Base-by-base conservation (phyloP, 2,113 vertebrate genomes). In the Apodemus speciosus region DNA sequence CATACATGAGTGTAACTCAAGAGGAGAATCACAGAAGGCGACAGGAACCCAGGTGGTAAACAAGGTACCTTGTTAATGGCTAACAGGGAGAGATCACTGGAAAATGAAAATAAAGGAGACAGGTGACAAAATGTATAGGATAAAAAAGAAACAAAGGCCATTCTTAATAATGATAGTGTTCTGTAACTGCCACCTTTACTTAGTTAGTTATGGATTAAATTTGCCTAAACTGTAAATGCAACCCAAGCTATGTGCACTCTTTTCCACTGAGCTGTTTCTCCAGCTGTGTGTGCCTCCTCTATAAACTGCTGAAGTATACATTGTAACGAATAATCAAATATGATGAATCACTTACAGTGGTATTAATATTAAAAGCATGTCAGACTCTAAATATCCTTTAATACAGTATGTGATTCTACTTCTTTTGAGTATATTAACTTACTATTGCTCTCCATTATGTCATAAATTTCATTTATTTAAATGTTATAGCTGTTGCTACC, bases 321-420 rank as follows among this genome's bases (percentile, higher is more conserved):
- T n/a, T 92, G 30, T 86, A 14, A 77, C 86, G 35, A 38, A 46
- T 73, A 51, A 93, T n/a, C 14, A 91, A 79, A 73, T 85, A 75
- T 38, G 25, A 77, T 58, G 27, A 69, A 23, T 9, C 56, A 8
- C 43, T 73, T 90, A 77, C 49, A 88, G 20, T 75, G 64, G 8
- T 66, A 53, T 43, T 85, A 40, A 3, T 64, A 71, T 83, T 69
- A 93, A 72, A 85, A 38, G 32, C 9, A 21, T 43, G 49, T 73
- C 60, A 73, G 49, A 95, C 69, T 40, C 51, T 3, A 35, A 64
- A 38, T 58, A 18, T 25, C 85, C 64, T 86, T 10, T 77, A 49
- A 88, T 68, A 88, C 14, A 85, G 49, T 15, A 21, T 73, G 14
- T 58, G 4, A 46, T 46, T 32, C 16, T 15, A 38, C 92, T 72